phyloP scores from a whole-genome alignment of 1,140 invertebrate genomes.

The Gryon sp. region DNA sequence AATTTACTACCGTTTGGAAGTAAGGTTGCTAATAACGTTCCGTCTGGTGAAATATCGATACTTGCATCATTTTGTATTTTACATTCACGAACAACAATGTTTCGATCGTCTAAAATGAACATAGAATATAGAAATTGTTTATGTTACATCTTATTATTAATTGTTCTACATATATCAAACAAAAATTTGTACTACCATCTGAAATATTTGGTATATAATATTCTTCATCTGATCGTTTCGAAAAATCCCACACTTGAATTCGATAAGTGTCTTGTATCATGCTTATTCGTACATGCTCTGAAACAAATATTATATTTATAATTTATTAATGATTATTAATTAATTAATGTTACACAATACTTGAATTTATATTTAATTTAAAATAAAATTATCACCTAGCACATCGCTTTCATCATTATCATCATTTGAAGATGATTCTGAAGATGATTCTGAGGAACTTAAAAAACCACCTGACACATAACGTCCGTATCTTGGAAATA shows the following conservation, averaged over 20 bases:
- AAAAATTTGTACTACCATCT: slow-evolving; percentile 82
- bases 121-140: neutral
- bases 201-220: slow-evolving; percentile 86
- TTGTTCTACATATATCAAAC: neutral
- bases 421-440: neutral
- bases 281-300: slow-evolving; percentile 67
- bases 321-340: neutral
- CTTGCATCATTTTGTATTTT: slow-evolving; percentile 93
- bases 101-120: slow-evolving; percentile 83
- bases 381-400: too few relatives aligned
- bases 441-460: neutral
- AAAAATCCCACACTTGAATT: slow-evolving; percentile 92
- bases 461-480: neutral
- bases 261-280: slow-evolving; percentile 81
- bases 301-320: slow-evolving; percentile 14
- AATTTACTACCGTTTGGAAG: slow-evolving; percentile 83
- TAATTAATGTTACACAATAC: too few relatives aligned
- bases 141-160: slow-evolving; percentile 18
- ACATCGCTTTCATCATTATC: neutral
- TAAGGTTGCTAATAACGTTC: slow-evolving; percentile 87
- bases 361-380: too few relatives aligned
- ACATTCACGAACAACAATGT: slow-evolving; percentile 89
- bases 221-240: too few relatives aligned
- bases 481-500: neutral
- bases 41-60: slow-evolving; percentile 90